Evolutionary conservation across 2,797 vertebrate genomes (phyloP).

Genomic region (Cyclura pinguis): DNA sequence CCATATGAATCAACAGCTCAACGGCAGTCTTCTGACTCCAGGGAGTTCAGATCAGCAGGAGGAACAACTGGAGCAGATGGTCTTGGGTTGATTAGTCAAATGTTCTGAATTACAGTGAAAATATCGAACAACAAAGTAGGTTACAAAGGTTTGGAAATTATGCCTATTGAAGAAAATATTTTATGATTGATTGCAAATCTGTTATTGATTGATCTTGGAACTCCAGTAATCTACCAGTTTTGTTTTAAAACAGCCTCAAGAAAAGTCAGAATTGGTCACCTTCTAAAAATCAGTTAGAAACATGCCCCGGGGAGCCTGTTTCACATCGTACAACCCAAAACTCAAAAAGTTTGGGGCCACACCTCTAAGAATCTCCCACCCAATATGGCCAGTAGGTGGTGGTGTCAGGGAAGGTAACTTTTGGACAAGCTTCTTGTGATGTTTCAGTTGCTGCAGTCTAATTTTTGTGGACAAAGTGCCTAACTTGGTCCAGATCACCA

Average conservation of each 20-base stretch:
- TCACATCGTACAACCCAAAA: neutral
- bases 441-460: no score
- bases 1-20: conserved; percentile 67
- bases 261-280: neutral
- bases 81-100: conserved; percentile 73
- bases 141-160: conserved; percentile 49
- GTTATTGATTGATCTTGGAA: neutral
- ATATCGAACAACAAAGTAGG: conserved; percentile 42
- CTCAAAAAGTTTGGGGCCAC: no score
- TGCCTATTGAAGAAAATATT: neutral
- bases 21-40: conserved; percentile 60
- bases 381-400: no score
- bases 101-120: conserved; percentile 66
- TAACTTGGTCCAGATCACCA: no score
- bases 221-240: no score
- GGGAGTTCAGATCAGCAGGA: conserved; percentile 71
- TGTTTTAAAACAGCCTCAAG: neutral
- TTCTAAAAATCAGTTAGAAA: neutral
- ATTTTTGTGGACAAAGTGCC: no score
- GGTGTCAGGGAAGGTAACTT: no score
- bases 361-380: no score
- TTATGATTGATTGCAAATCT: no score
- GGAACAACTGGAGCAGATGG: conserved; percentile 71
- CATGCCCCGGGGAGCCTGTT: neutral
- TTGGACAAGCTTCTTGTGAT: no score